Evolutionary conservation across 2,113 vertebrate genomes (phyloP), one percentile per base, ranked within the genome.

Genomic region (Phaethornis superciliosus): DNA sequence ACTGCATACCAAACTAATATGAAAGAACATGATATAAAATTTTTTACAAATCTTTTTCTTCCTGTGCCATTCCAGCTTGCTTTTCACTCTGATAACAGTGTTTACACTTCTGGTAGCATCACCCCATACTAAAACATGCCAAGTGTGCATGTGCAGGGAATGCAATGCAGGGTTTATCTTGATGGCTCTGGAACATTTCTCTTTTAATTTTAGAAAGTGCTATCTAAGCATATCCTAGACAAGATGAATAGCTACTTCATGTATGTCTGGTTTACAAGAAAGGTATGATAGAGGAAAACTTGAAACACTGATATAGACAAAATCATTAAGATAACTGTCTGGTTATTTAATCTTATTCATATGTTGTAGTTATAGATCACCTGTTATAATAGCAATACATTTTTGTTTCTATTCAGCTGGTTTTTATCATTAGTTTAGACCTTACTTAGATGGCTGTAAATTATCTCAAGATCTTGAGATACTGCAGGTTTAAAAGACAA

Each of bases 241-340:
- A 88, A 88, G 54, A 94, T 96, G 93, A 89, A 89, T 94, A 94
- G 62, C 35, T 77, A 47, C 70, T 89, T 92, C 77, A 47, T 80
- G 54, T 92, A 52, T 71, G 40, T 81, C 58, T 78, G 91, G 71
- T 70, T 78, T 87, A 78, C 62, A 85, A 67, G 33, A 79, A 81
- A 90, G 82, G 90, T 89, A 89, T 72, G 69, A 59, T 10, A 74
- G 54, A 81, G 78, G 78, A 83, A 89, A 69, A 55, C 51, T 70
- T 37, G 46, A 69, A 81, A 35, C 91, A 67, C 87, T 77, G 83
- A 78, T 92, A 85, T 26, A 51, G 88, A 88, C 63, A 92, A 85
- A 88, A 92, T 82, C 72, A 86, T 96, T 91, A 92, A 87, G 82
- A 72, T 87, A 94, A 86, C 62, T 64, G 56, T 64, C 72, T 88